Conservation (phyloP, 2,113 vertebrate genomes). For the Scophthalmus maximus region DNA sequence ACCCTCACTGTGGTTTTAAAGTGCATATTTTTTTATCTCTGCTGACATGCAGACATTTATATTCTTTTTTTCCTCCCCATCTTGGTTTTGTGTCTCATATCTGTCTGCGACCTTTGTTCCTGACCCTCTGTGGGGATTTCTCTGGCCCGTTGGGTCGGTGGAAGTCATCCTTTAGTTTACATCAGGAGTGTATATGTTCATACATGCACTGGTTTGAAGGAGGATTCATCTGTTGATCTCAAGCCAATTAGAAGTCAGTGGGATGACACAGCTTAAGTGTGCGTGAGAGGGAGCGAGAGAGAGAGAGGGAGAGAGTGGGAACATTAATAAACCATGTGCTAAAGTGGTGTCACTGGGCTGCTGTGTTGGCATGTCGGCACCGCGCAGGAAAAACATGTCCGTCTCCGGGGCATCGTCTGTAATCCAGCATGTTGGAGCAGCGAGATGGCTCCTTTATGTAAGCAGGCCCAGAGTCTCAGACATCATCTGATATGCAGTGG, state of each 20-base stretch:
- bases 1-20: constrained; percentile 6
- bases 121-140: background rate
- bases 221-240: constrained; percentile 41
- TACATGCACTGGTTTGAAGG: background rate
- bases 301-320: constrained; percentile 4
- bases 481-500: constrained; percentile 53
- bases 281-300: constrained; percentile 35
- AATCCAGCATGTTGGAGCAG: constrained; percentile 64
- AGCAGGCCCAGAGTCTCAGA: constrained; percentile 57
- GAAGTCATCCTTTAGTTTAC: background rate
- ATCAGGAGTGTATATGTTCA: constrained; percentile 1
- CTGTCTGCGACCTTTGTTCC: background rate
- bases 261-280: constrained; percentile 46
- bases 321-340: constrained; percentile 77
- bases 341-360: constrained; percentile 76
- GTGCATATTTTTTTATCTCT: constrained; percentile 19
- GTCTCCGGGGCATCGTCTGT: constrained; percentile 70
- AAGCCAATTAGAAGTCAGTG: constrained; percentile 50
- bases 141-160: background rate
- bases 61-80: background rate
- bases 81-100: constrained; percentile 11
- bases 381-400: constrained; percentile 66
- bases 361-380: constrained; percentile 70
- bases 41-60: constrained; percentile 15
- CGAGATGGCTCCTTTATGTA: constrained; percentile 58